A percentile compares a stretch with the other conserved stretches of the same genome.
phyloP scores from a whole-genome alignment of 2,888 invertebrate genomes.

The Thymelicus lineola region DNA sequence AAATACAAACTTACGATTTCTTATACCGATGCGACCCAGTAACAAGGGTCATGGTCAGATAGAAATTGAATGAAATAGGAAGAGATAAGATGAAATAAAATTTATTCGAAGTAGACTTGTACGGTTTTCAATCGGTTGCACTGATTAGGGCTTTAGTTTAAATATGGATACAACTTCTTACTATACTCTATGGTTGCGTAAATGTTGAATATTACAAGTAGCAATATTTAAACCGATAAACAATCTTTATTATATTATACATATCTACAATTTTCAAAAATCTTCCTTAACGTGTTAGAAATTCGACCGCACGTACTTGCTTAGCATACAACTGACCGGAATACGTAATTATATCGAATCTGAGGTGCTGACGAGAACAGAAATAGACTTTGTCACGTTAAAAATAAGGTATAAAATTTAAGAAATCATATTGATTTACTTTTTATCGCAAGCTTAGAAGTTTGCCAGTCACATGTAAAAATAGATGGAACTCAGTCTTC shows the following conservation, averaged over 20 bases:
- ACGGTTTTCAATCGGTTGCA: too few relatives aligned
- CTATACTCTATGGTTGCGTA: neutral
- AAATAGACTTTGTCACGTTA: slow-evolving; percentile 11
- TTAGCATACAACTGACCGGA: slow-evolving; percentile 67
- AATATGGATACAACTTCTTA: too few relatives aligned
- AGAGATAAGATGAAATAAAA: too few relatives aligned
- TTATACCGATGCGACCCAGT: too few relatives aligned
- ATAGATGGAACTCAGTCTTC: too few relatives aligned
- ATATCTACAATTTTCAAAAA: slow-evolving; percentile 43
- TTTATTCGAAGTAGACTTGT: too few relatives aligned
- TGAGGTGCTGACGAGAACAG: neutral
- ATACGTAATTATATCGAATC: slow-evolving; percentile 59
- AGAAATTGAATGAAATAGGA: too few relatives aligned
- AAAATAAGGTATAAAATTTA: slow-evolving; percentile 14
- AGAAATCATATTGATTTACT: neutral
- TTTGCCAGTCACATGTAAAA: too few relatives aligned
- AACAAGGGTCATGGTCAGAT: too few relatives aligned
- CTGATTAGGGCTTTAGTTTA: too few relatives aligned
- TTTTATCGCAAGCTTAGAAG: slow-evolving; percentile 8
- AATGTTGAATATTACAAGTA: neutral
- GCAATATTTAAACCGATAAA: slow-evolving; percentile 5
- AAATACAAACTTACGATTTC: too few relatives aligned
- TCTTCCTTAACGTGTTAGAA: slow-evolving; percentile 43
- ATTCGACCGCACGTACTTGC: slow-evolving; percentile 57
- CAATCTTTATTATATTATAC: slow-evolving; percentile 46